Conservation (phyloP, 2,888 invertebrate species). For the Eupithecia tripunctaria region DNA sequence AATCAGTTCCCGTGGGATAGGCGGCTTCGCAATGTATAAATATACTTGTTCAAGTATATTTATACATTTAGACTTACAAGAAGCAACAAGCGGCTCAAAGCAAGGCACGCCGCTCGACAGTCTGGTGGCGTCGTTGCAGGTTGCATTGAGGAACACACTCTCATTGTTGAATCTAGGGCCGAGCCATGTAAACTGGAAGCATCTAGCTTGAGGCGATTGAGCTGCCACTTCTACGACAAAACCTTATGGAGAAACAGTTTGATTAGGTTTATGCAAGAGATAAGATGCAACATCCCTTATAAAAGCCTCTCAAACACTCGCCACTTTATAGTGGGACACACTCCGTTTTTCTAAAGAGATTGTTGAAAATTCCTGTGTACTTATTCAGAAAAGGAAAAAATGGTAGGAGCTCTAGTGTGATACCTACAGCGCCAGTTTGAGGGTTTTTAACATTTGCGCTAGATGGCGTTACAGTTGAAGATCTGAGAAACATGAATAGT, state of each 20-base stretch:
- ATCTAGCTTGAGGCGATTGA: conserved; percentile 61
- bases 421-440: too few relatives aligned
- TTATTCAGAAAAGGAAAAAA: too few relatives aligned
- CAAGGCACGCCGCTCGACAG: conserved; percentile 85
- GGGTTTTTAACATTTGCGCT: not conserved
- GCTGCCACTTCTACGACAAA: conserved; percentile 50
- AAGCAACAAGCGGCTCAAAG: conserved; percentile 85
- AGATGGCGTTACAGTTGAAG: not conserved
- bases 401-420: too few relatives aligned
- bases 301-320: too few relatives aligned
- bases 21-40: too few relatives aligned
- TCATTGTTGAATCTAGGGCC: conserved; percentile 86
- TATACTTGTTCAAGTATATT: too few relatives aligned
- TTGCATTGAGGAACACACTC: conserved; percentile 80
- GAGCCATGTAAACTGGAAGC: conserved; percentile 89
- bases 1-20: too few relatives aligned
- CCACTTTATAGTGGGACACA: too few relatives aligned
- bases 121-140: conserved; percentile 81
- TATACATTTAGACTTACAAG: conserved; percentile 82
- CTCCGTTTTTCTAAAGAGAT: too few relatives aligned
- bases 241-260: conserved; percentile 36
- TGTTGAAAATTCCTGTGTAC: not conserved
- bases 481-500: not conserved
- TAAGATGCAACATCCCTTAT: too few relatives aligned
- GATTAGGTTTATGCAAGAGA: too few relatives aligned